Percentiles rank a stretch among this genome's conserved stretches.
Conservation (phyloP, 2,888 invertebrate species). For the Altica lythri region DNA sequence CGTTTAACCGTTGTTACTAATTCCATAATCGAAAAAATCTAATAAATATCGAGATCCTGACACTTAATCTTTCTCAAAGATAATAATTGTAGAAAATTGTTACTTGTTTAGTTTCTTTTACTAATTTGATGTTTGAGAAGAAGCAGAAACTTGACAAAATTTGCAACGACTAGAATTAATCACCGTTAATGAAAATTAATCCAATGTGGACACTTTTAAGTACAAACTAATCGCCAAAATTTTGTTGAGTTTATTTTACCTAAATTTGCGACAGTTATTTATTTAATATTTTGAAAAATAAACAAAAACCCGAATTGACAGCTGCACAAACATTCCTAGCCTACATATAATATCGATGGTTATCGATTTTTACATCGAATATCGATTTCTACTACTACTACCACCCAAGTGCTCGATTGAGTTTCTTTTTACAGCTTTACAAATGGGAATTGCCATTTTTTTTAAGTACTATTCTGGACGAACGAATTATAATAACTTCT, state of each 20-base stretch:
- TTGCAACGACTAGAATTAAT: conserved; percentile 11
- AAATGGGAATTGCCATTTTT: conserved; percentile 35
- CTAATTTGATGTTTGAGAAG: no score
- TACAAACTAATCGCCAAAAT: conserved; percentile 10
- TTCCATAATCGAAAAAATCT: no score
- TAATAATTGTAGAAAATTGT: no score
- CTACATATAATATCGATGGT: conserved; percentile 48
- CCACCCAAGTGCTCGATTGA: conserved; percentile 49
- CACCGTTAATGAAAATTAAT: background rate
- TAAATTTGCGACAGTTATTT: no score
- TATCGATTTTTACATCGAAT: conserved; percentile 17
- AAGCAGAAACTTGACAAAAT: conserved; percentile 9
- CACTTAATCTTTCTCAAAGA: no score
- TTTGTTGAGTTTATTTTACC: conserved; percentile 10
- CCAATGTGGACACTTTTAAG: background rate
- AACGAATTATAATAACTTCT: conserved; percentile 40
- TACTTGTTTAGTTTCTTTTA: no score
- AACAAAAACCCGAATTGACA: conserved; percentile 38
- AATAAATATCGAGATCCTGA: no score
- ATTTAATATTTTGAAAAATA: conserved; percentile 10
- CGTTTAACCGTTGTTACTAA: no score
- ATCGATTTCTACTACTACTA: conserved; percentile 38
- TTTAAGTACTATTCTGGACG: conserved; percentile 54
- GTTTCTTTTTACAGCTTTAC: conserved; percentile 45
- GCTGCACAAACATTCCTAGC: conserved; percentile 51